Evolutionary conservation across 2,113 vertebrate species (phyloP), one percentile per base, ranked within the genome.

Genomic region (Cervus canadensis): DNA sequence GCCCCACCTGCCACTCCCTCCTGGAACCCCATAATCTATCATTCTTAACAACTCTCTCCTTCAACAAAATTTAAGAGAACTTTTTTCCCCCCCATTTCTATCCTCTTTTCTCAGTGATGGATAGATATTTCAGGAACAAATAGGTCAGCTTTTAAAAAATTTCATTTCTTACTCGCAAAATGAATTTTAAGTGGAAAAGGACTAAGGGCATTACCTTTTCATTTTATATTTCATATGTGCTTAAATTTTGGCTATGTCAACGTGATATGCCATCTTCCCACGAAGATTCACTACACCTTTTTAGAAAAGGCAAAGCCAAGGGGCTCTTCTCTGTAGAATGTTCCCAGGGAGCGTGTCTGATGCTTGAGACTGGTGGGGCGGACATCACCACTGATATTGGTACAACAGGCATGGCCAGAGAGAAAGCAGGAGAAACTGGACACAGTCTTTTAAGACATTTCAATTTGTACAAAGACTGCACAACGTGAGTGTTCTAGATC

Each of bases 121-220:
- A 96, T 57, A 96, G 91, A 54, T 71, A 94, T 40, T 96, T 92
- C 28, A 95, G 95, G 81, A 94, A 60, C 21, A 96, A 74, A 87
- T 3, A 94, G 40, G 26, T 87, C 81, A 56, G 14, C 40, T 57
- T 64, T 85, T 87, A 10, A 92, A 92, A 97, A 98, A 87, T 92
- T 94, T 74, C 45, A 97, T 91, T 97, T 97, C 88, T 88, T 94
- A 54, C 26, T 19, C 17, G 25, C 67, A 19, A 94, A 89, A 85
- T 95, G 87, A 95, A 94, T 96, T 90, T 97, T 86, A 96, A 97
- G 89, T 67, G 56, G 76, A 62, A 95, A 88, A 79, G 84, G 50
- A 83, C 62, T 13, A 71, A 88, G 43, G 76, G 92, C 25, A 78
- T 83, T 86, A n/a, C 52, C 36, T 62, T 92, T 94, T 92, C 85